These are phyloP conservation scores for Drosophila stalkeri DNA, from an alignment of 2,888 invertebrate species.

Conservation along the genomic window DNA sequence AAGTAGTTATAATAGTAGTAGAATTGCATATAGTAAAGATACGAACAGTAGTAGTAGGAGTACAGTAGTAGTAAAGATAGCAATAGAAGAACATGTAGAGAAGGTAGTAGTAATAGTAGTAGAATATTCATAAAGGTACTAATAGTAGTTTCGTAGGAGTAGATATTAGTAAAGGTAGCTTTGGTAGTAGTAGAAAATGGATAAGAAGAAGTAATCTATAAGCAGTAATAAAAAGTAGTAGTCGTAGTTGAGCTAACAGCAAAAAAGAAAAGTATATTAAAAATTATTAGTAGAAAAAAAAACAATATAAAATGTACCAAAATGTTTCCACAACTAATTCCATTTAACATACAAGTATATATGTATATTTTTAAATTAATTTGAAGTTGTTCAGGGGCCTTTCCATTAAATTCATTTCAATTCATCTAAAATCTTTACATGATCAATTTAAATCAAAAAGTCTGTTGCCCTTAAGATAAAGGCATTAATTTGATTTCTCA, in stretches of 20 bases:
- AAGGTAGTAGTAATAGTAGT: no score
- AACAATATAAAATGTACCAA: not conserved
- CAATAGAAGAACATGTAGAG: no score
- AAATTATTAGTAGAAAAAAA: not conserved
- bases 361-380: not conserved
- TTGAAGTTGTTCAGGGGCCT: not conserved
- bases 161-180: not conserved
- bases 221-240: not conserved
- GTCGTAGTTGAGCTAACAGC: not conserved
- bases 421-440: not conserved
- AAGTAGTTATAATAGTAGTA: not conserved
- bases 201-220: no score
- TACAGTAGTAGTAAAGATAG: no score
- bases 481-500: conserved; percentile 1
- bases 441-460: not conserved
- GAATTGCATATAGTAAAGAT: no score
- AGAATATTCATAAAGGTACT: not conserved
- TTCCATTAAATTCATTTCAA: not conserved
- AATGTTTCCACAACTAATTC: not conserved
- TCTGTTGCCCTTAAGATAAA: not conserved
- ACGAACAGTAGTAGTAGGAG: no score
- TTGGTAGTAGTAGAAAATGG: not conserved
- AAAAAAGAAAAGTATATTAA: not conserved
- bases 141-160: not conserved
- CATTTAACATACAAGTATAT: not conserved